These are phyloP conservation scores for Rhagoletis zephyria DNA, from an alignment of 1,140 invertebrate species.

Conservation along the genomic window DNA sequence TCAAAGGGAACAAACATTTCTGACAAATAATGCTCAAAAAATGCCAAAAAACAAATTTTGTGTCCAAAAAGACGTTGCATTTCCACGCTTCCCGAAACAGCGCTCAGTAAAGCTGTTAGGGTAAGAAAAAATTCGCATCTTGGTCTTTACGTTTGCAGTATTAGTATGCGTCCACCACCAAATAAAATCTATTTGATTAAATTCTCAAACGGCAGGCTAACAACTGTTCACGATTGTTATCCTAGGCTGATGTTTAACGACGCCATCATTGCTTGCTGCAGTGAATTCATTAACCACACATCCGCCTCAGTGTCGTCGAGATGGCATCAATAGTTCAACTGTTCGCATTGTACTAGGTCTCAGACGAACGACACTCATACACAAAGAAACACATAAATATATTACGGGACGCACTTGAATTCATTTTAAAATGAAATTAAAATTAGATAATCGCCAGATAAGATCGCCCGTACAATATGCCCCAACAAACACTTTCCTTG, in stretches of 20 bases:
- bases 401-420: neutral
- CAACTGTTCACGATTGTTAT: constrained; percentile 7
- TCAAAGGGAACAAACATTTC: too few species aligned
- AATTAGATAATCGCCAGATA: constrained; percentile 3
- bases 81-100: too few species aligned
- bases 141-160: too few species aligned
- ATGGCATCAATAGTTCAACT: neutral
- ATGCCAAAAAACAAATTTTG: too few species aligned
- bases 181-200: neutral
- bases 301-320: neutral
- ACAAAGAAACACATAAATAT: neutral
- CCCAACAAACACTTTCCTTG: neutral
- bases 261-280: neutral
- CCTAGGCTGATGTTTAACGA: neutral
- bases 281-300: neutral
- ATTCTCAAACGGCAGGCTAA: neutral
- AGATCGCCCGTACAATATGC: neutral
- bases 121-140: too few species aligned
- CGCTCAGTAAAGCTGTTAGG: too few species aligned
- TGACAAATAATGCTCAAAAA: too few species aligned
- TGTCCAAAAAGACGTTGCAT: too few species aligned
- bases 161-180: too few species aligned
- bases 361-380: neutral
- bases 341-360: neutral
- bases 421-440: constrained; percentile 35